These are phyloP conservation scores for Nemopilema nomurai DNA, from an alignment of 30 jellyfish, hydroid and myxozoan genomes.

Conservation along the genomic window DNA sequence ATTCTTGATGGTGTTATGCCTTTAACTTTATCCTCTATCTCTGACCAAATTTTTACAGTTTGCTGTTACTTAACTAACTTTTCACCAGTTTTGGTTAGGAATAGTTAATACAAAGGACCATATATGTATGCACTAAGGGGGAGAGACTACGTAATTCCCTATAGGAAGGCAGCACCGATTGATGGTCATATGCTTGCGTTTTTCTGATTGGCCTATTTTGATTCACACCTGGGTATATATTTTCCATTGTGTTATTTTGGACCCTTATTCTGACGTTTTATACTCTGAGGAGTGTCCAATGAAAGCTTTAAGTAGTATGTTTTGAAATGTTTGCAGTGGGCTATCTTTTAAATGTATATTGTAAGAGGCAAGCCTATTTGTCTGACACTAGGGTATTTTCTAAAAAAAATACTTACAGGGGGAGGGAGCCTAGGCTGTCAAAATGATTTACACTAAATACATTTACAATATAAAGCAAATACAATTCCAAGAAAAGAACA, in stretches of 20 bases:
- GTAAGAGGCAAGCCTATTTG: not conserved
- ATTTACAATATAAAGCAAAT: not conserved
- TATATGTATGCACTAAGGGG: not conserved
- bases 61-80: slow-evolving; percentile 42
- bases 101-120: not conserved
- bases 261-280: not conserved
- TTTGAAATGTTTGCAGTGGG: not conserved
- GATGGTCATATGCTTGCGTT: not conserved
- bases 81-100: slow-evolving; percentile 1
- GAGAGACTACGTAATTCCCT: not conserved
- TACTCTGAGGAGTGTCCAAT: not conserved
- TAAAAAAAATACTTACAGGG: not conserved
- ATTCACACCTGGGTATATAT: not conserved
- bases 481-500: not conserved
- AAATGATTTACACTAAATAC: not conserved
- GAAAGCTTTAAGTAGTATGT: not conserved
- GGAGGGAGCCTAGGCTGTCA: not conserved
- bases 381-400: not conserved
- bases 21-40: slow-evolving; percentile 10
- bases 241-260: not conserved
- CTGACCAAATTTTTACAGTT: slow-evolving; percentile 47
- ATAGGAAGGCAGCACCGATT: not conserved
- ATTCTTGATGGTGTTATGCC: slow-evolving; percentile 52
- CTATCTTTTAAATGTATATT: not conserved
- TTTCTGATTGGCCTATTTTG: not conserved